These are phyloP conservation scores for Passer montanus DNA, from an alignment of 2,113 vertebrate species.

Conservation along the genomic window DNA sequence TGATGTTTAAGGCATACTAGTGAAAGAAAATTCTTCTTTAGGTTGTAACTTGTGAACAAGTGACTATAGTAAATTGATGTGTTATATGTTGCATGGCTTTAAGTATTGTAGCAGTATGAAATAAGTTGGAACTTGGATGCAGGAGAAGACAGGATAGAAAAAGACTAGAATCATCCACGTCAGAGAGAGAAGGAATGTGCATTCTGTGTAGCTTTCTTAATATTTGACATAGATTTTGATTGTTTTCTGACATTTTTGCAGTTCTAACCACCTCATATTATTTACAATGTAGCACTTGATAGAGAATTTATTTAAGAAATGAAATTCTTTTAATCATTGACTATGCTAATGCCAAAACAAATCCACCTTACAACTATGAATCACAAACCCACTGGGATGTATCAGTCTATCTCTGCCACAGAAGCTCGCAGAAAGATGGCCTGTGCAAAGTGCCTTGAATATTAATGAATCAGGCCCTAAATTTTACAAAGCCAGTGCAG, in stretches of 20 bases:
- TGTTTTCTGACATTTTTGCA: not conserved
- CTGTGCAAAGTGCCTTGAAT: conserved; percentile 7
- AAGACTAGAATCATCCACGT: not conserved
- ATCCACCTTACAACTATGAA: conserved; percentile 13
- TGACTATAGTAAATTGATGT: not conserved
- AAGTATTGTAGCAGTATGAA: not conserved
- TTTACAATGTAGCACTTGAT: not conserved
- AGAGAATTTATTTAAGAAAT: not conserved
- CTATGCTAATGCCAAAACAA: conserved; percentile 20
- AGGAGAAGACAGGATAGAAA: not conserved
- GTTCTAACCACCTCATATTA: not conserved
- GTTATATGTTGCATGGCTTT: not conserved
- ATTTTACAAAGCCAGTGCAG: not conserved
- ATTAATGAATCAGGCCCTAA: not conserved
- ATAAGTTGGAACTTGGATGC: not conserved
- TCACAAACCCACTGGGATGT: conserved; percentile 3
- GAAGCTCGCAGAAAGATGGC: not conserved
- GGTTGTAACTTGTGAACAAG: not conserved
- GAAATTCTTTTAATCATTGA: not conserved
- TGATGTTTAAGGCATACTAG: not conserved
- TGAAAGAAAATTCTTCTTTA: not conserved
- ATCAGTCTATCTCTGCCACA: conserved; percentile 3
- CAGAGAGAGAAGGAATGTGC: not conserved
- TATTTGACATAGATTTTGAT: not conserved
- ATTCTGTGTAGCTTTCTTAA: not conserved